phyloP scores from a whole-genome alignment of 2,113 vertebrate species.

The Bambusicola thoracicus region DNA sequence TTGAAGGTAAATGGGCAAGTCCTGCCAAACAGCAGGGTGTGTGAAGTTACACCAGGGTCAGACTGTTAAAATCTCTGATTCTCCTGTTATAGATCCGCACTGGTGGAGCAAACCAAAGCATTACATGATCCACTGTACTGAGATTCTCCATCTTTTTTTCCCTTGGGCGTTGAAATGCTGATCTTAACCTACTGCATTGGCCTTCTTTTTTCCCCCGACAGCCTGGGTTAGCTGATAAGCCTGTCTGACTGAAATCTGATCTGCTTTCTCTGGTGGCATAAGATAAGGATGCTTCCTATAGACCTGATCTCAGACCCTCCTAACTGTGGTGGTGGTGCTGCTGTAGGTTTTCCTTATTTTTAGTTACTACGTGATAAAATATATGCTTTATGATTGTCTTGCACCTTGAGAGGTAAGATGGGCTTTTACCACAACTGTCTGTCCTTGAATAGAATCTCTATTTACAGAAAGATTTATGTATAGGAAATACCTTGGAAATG shows the following conservation, averaged over 20 bases:
- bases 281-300: neutral
- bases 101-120: neutral
- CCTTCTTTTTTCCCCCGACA: neutral
- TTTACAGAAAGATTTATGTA: constrained; percentile 43
- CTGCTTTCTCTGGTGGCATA: neutral
- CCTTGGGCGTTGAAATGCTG: neutral
- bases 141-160: neutral
- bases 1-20: fast-evolving
- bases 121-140: neutral
- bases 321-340: neutral
- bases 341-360: neutral
- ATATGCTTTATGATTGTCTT: neutral
- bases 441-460: neutral
- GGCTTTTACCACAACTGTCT: neutral
- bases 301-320: neutral
- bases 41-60: fast-evolving
- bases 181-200: neutral
- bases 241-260: neutral
- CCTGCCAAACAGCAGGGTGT: fast-evolving
- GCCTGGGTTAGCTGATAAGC: neutral
- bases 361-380: neutral
- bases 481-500: constrained; percentile 18
- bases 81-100: neutral
- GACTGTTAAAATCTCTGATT: neutral
- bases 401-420: neutral